Evolutionary conservation across 2,113 vertebrate genomes (phyloP).

Genomic region (Otocyon megalotis): DNA sequence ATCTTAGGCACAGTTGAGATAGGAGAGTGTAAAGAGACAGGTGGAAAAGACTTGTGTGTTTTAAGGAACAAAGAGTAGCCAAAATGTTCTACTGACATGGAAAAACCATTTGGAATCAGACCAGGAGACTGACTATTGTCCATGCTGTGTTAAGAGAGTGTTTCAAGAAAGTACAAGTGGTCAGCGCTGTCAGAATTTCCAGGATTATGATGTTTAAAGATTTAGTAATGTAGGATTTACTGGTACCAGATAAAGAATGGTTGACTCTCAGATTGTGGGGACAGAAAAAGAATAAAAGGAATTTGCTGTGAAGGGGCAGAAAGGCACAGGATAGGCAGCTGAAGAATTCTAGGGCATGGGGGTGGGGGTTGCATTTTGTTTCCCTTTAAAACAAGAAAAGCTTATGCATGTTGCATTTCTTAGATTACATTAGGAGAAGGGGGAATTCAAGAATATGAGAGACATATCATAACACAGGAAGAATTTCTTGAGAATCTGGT

Average conservation of each 20-base stretch:
- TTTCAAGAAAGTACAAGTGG: background rate
- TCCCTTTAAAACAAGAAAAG: background rate
- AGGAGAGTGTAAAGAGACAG: no score
- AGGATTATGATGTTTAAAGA: no score
- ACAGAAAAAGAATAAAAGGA: background rate
- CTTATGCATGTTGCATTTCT: background rate
- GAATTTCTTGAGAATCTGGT: no score
- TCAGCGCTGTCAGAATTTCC: background rate
- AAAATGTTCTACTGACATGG: background rate
- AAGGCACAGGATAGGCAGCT: background rate
- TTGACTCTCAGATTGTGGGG: no score
- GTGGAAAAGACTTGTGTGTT: background rate
- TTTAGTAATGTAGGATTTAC: background rate
- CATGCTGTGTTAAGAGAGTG: background rate
- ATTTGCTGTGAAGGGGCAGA: background rate
- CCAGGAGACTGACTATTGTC: background rate
- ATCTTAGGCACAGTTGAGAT: background rate
- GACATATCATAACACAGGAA: background rate
- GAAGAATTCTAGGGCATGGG: background rate
- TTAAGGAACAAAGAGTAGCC: background rate
- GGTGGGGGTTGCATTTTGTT: background rate
- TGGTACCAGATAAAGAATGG: background rate
- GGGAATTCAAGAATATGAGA: background rate
- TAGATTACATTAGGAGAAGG: background rate
- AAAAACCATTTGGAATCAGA: background rate